Evolutionary conservation across 2,797 vertebrate genomes (phyloP), one percentile per base, ranked within the genome.

Genomic region (Danio jaintianensis): DNA sequence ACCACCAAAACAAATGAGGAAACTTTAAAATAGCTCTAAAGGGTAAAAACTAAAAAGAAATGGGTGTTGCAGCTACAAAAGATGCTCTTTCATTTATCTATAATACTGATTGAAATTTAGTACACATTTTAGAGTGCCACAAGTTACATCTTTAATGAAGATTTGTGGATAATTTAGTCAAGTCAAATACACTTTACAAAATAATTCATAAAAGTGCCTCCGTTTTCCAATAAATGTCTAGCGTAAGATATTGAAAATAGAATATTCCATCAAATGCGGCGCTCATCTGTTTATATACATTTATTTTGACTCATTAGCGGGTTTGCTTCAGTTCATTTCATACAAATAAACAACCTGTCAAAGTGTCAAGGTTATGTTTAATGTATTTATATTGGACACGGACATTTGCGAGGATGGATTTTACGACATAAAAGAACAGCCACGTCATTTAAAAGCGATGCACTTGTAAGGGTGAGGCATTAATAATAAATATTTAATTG

Each of bases 391-490:
- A 55, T 55, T 40, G 40, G 7, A 13, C 42, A 55, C 42, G 50
- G 68, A 71, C 38, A 20, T 71, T 42, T 71, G 68, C 38, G 9
- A 71, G 68, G 68, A 71, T 18, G 83, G 38, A 0, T n/a, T 59
- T 82, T 67, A 79, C 29, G 84, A 13, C 61, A 50, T 78, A 85
- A 80, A 73, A 62, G 84, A 4, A 3, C 43, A 79, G 42, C 43
- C 40, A 7, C 59, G 55, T 73, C 71, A 87, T 83, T 80, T 81
- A 78, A 80, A 78, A 82, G 69, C 62, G 67, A 50, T 29, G 69
- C 55, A 73, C 55, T 59, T 58, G 20, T 59, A 58, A 59, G 22
- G 71, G 22, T 22, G 20, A 73, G 18, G 10, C 55, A 59, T 59
- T 73, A 29, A 71, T 55, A 42, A 12, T n/a, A 73, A 59, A 59